phyloP scores from a whole-genome alignment of 2,113 vertebrate species.

The Hippocampus barbouri region DNA sequence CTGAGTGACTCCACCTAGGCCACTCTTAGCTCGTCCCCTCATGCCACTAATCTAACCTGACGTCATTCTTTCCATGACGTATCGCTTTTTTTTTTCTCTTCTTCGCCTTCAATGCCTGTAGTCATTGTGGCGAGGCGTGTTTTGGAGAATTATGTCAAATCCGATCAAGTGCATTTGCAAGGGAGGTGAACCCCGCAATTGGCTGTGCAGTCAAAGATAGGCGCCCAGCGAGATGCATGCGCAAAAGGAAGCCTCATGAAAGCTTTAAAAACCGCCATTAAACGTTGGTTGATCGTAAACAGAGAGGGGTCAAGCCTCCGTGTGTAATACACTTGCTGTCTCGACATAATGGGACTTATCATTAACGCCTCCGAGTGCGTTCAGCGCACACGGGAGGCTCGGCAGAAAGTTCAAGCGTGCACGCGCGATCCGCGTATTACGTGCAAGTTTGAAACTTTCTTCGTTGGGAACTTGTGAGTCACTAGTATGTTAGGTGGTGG shows the following conservation, averaged over 20 bases:
- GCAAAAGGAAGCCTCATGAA: background rate
- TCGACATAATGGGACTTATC: conserved; percentile 61
- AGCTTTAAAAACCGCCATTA: conserved; percentile 4
- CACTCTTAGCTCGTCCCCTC: conserved; percentile 46
- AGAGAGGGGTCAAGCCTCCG: conserved; percentile 47
- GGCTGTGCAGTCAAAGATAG: background rate
- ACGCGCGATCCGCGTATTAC: background rate
- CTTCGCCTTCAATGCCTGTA: conserved; percentile 51
- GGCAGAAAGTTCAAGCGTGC: conserved; percentile 39
- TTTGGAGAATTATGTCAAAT: conserved; percentile 22
- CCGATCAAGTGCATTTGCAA: conserved; percentile 18
- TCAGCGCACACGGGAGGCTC: conserved; percentile 17
- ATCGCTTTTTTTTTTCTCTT: conserved; percentile 49
- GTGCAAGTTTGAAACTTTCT: conserved; percentile 25
- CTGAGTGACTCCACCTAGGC: conserved; percentile 54
- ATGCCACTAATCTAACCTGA: conserved; percentile 74
- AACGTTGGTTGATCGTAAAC: conserved; percentile 61
- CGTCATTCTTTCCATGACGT: conserved; percentile 84
- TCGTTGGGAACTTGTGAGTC: conserved; percentile 28
- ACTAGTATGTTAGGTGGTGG: conserved; percentile 14
- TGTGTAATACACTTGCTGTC: conserved; percentile 47
- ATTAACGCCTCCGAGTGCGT: conserved; percentile 52
- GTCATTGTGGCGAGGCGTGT: conserved; percentile 35
- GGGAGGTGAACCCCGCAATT: background rate
- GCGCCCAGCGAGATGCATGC: background rate